These are phyloP conservation scores for Ennomos erosarius DNA, from an alignment of 2,888 invertebrate species.

Conservation along the genomic window DNA sequence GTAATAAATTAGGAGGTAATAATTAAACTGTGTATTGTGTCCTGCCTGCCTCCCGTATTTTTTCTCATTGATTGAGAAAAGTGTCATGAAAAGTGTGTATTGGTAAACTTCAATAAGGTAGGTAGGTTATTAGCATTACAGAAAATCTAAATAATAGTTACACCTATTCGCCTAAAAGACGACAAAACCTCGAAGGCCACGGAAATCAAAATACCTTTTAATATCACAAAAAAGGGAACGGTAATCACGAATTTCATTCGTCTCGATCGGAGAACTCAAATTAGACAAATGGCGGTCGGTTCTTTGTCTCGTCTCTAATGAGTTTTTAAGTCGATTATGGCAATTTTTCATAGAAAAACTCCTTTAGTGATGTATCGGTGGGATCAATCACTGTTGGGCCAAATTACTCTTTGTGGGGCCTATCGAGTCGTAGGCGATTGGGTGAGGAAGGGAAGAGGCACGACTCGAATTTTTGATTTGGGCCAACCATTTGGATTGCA, in stretches of 20 bases:
- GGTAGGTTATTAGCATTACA: too few relatives aligned
- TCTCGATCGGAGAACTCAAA: slow-evolving; percentile 82
- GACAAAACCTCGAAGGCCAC: slow-evolving; percentile 11
- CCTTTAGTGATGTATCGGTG: slow-evolving; percentile 83
- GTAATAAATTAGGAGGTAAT: too few relatives aligned
- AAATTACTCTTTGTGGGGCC: slow-evolving; percentile 76
- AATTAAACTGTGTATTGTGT: too few relatives aligned
- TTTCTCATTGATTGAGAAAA: too few relatives aligned
- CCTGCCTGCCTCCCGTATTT: too few relatives aligned
- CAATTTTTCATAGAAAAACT: slow-evolving; percentile 86
- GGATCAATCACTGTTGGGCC: slow-evolving; percentile 82
- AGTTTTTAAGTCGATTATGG: slow-evolving; percentile 86
- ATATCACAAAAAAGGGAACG: slow-evolving; percentile 65
- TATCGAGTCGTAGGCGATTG: slow-evolving; percentile 66
- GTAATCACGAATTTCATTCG: slow-evolving; percentile 78
- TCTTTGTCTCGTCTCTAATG: slow-evolving; percentile 84
- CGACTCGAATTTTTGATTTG: slow-evolving; percentile 25
- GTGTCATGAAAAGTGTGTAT: too few relatives aligned
- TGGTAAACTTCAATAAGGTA: too few relatives aligned
- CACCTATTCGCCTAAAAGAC: too few relatives aligned
- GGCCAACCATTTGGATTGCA: background rate
- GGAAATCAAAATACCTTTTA: slow-evolving; percentile 40
- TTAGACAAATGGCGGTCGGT: slow-evolving; percentile 81
- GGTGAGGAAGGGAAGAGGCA: background rate
- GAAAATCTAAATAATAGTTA: too few relatives aligned